Evolutionary conservation across 2,888 invertebrate species (phyloP), one percentile per base, ranked within the genome.

Genomic region (Caenorhabditis sp.): DNA sequence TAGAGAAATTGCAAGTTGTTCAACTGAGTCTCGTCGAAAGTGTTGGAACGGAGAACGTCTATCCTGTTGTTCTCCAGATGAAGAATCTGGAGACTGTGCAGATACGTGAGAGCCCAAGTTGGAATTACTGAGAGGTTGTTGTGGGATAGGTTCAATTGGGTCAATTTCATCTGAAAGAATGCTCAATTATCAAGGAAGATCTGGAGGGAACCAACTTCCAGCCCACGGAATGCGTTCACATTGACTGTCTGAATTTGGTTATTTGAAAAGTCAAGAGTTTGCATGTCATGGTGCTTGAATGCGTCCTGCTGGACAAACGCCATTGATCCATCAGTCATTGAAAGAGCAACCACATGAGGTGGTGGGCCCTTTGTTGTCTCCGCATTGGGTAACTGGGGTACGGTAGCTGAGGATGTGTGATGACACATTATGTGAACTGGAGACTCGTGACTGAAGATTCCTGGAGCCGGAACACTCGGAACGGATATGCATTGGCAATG

Each of bases 161-260:
- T 82, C 24, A 90, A 71, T 58, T 88, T 87, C 76, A 84, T 87
- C 88, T 89, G 72, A 58, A 87, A n/a, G n/a, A n/a, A 24, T 62
- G 1, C 24, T 20, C 13, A 11, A 26, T 40, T 40, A 13, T 40
- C 13, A 13, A n/a, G n/a, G n/a, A n/a, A n/a, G n/a, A n/a, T 6
- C 40, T 40, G 40, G 13, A 6, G 2, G 2, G 13, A 11, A 13
- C 40, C 11, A 5, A 88, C 90, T 85, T 91, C 91, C 2, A 92
- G 76, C n/a, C 90, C 90, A 24, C 90, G 82, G 67, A 91, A 91
- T 3, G 91, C 90, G 61, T 91, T 91, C 18, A 89, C 91, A 77
- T 92, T 91, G 26, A 92, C 85, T 2, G 87, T 88, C 61, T 89
- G 89, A 18, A 92, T 91, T 20, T 88, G 85, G 61, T 92, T 91